Conservation (phyloP, 2,113 vertebrate genomes). For the Syngnathus scovelli region DNA sequence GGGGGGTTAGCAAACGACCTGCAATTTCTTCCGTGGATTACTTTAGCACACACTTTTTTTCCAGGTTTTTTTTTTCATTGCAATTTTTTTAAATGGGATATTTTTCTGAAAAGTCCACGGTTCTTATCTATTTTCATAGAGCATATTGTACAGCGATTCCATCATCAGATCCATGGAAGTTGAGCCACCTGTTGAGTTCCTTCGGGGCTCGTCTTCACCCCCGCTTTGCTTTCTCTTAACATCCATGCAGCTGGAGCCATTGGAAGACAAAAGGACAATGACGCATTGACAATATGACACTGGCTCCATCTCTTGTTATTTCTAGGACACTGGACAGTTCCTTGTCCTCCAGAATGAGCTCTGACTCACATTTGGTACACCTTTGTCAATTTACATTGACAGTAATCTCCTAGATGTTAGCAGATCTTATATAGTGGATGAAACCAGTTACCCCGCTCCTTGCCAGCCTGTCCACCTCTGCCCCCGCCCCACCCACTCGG, state of each 20-base stretch:
- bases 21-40: conserved; percentile 5
- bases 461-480: conserved; percentile 36
- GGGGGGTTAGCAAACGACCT: not conserved
- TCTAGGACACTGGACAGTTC: conserved; percentile 55
- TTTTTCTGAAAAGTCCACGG: too few species aligned
- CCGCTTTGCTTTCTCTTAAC: conserved; percentile 36
- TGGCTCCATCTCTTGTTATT: conserved; percentile 49
- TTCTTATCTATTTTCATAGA: not conserved
- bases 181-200: conserved; percentile 10
- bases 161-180: not conserved
- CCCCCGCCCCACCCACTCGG: conserved; percentile 46
- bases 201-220: conserved; percentile 9
- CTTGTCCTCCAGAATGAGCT: conserved; percentile 15
- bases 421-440: not conserved
- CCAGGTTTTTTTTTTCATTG: not conserved
- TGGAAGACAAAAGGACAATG: conserved; percentile 39
- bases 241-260: conserved; percentile 34
- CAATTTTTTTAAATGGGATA: too few species aligned
- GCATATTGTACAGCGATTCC: not conserved
- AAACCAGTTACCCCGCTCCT: conserved; percentile 30
- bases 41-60: not conserved
- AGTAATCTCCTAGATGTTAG: not conserved
- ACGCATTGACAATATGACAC: conserved; percentile 43
- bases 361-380: not conserved
- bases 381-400: conserved; percentile 1